These are phyloP conservation scores for Panopea generosa DNA, from an alignment of 2,888 invertebrate genomes.

Conservation along the genomic window DNA sequence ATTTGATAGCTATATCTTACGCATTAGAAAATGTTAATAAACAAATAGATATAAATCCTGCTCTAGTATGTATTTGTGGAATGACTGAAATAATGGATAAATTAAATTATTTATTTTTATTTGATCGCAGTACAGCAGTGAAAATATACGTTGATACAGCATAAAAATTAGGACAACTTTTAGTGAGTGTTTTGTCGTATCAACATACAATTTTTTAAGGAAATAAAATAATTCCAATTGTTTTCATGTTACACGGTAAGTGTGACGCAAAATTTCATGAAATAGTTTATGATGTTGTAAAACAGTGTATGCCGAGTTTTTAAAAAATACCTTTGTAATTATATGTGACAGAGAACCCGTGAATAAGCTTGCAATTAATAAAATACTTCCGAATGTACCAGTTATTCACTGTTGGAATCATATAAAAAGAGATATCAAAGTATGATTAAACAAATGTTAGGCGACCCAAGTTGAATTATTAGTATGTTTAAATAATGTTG, in stretches of 20 bases:
- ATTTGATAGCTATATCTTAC: conserved; percentile 6
- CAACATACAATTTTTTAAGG: conserved; percentile 25
- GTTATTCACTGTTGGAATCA: conserved; percentile 25
- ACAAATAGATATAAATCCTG: conserved; percentile 26
- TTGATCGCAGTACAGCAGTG: background rate
- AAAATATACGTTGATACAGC: conserved; percentile 25
- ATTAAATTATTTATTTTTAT: conserved; percentile 14
- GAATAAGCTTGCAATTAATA: conserved; percentile 20
- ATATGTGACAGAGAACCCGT: conserved; percentile 31
- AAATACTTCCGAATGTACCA: conserved; percentile 10
- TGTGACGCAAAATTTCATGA: conserved; percentile 28
- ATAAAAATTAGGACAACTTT: conserved; percentile 10
- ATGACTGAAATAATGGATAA: conserved; percentile 9
- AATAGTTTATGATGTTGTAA: conserved; percentile 17
- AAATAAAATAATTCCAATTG: conserved; percentile 10
- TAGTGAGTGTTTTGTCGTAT: conserved; percentile 15
- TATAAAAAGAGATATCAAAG: background rate
- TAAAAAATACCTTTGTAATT: conserved; percentile 7
- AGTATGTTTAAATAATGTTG: too few relatives aligned
- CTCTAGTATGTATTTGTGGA: conserved; percentile 14
- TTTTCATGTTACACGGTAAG: conserved; percentile 30
- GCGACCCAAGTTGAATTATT: too few relatives aligned
- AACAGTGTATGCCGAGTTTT: conserved; percentile 23
- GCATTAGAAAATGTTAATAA: conserved; percentile 8
- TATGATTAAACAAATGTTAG: background rate